A percentile compares a stretch with the other conserved stretches of the same genome.
Conservation (phyloP, 2,797 vertebrate species). For the Megaceryle alcyon region DNA sequence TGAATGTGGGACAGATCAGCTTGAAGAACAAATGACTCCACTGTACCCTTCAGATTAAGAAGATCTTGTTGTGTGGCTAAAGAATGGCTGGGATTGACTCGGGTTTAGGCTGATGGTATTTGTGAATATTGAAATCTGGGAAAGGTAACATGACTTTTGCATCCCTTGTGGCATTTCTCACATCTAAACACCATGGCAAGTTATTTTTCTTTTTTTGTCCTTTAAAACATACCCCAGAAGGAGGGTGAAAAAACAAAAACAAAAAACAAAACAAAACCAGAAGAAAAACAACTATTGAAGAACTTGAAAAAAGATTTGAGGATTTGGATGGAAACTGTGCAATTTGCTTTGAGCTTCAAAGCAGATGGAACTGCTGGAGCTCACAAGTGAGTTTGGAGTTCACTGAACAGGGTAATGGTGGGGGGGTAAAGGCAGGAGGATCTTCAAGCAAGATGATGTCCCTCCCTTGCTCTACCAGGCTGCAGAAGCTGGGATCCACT, state of each 20-base stretch:
- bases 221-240: neutral
- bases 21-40: neutral
- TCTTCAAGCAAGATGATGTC: neutral
- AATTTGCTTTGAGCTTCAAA: neutral
- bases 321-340: neutral
- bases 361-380: neutral
- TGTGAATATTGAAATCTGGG: neutral
- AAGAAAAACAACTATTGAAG: neutral
- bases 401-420: neutral
- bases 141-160: neutral
- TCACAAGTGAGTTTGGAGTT: neutral
- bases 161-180: neutral
- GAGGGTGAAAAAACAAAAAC: neutral
- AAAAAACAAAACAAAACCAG: too few species aligned
- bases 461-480: neutral
- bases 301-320: neutral
- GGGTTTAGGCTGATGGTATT: neutral
- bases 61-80: neutral
- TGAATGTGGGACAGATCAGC: neutral
- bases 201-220: neutral
- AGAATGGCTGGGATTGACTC: neutral
- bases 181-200: neutral
- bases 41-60: neutral
- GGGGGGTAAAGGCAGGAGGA: neutral
- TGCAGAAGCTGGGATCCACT: neutral